These are phyloP conservation scores for Brevipalpus yothersi DNA, from an alignment of 1,140 invertebrate species.

Conservation along the genomic window DNA sequence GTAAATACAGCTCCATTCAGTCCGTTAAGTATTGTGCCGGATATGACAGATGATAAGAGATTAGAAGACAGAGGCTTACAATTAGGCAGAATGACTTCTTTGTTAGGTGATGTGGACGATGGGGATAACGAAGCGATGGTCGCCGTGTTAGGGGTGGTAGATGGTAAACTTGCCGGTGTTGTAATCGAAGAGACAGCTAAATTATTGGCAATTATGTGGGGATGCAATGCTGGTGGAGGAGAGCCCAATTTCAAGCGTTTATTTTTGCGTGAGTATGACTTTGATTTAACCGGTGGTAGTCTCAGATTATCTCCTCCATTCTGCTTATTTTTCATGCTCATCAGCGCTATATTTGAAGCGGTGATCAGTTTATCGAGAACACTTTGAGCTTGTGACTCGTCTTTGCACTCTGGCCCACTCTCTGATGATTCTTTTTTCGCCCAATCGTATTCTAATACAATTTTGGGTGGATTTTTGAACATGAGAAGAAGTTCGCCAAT, in stretches of 20 bases:
- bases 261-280: not conserved
- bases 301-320: not conserved
- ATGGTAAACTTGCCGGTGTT: not conserved
- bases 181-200: not conserved
- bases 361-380: constrained; percentile 3
- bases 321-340: constrained; percentile 1
- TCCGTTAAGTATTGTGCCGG: not conserved
- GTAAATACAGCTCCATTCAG: not conserved
- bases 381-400: not conserved
- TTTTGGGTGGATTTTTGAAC: constrained; percentile 4
- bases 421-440: not conserved
- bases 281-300: not conserved
- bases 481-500: constrained; percentile 10
- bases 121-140: not conserved
- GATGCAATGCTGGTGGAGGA: not conserved
- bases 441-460: constrained; percentile 8
- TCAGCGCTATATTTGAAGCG: constrained; percentile 1
- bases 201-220: not conserved
- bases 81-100: not conserved
- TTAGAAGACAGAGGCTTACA: not conserved
- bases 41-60: not conserved
- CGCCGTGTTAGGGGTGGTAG: not conserved
- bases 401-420: not conserved
- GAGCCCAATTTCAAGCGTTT: not conserved
- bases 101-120: not conserved